Evolutionary conservation across 2,888 invertebrate species (phyloP), one percentile per base, ranked within the genome.

Genomic region (Minunthozetes semirufus): DNA sequence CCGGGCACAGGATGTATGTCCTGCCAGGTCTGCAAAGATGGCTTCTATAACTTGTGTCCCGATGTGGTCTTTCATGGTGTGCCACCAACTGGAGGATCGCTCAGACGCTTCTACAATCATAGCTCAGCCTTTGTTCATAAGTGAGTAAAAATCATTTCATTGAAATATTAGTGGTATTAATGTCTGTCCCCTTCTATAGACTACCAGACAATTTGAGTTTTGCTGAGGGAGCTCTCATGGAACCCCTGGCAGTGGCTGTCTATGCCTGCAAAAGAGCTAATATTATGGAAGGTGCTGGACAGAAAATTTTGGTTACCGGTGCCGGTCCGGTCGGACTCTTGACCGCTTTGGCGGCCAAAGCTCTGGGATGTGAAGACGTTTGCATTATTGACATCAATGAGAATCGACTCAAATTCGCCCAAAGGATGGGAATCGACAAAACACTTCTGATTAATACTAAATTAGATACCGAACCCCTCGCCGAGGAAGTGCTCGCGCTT

Each of bases 151-250:
- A 33, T 72, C 33, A 33, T 13, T n/a, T 42, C 61, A 33, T 63
- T 15, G 11, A 56, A 13, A 29, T 50, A n/a, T n/a, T 50, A 1
- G 2, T n/a, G 5, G 50, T n/a, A n/a, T n/a, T 8, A 42, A 42
- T n/a, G 17, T 50, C 50, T 50, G n/a, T 42, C 13, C 1, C 5
- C 1, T 13, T 42, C 1, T 13, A 27, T 80, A 94, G 93, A 82
- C 84, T 98, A 38, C 97, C 97, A 0, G 90, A 93, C 80, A 88
- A 94, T 83, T 90, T 98, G 63, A 87, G 88, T 0, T 88, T 93
- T 85, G 96, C 96, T 81, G 97, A 98, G 83, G 97, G 94, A 1
- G 96, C 97, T 0, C 82, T 98, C 0, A 84, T 96, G 79, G 97
- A 98, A 83, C 98, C 98, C 0, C 84, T 98, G 15, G 89, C 94